Base-by-base conservation (phyloP, 2,888 invertebrate genomes). In the Troides aeacus region DNA sequence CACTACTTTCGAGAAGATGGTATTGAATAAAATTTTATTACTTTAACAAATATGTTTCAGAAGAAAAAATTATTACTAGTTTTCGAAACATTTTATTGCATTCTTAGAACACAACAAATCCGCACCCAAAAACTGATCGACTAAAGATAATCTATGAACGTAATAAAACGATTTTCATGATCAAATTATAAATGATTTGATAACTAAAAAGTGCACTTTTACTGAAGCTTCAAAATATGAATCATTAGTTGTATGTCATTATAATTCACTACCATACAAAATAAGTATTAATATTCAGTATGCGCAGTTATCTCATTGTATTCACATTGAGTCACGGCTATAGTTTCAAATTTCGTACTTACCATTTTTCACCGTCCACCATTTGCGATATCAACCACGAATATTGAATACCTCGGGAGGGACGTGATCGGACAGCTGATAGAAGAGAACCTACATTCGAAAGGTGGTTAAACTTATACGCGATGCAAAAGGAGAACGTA, bases 401-500 rank as follows among this genome's bases (percentile, higher is more conserved):
- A 59, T 60, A 53, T 53, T n/a, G 18, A 68, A 59, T 57, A 62
- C 21, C 50, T 30, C 66, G 50, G 18, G 46, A 36, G 63, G 46
- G 39, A 71, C 64, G 67, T 71, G 70, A 67, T 71, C 64, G 61
- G 70, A 67, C 56, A 64, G 60, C 66, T 64, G 70, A 71, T 64
- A 64, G 64, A 64, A 64, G 23, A 15, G 62, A 63, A 42, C 42
- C 1, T 62, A 65, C 67, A 62, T 56, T 64, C 66, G 72, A 75
- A 75, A 76, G 76, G 73, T 76, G 80, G 80, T 78, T 82, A 79
- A 81, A 77, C 75, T 21, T 78, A 77, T 78, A 71, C 76, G 73
- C 76, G 76, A 78, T 79, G 75, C 75, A 75, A 83, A 88, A 84
- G 75, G 85, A 80, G 90, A 86, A 80, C 89, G 82, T 70, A 72